phyloP scores from a whole-genome alignment of 2,113 vertebrate genomes.

The Myiozetetes cayanensis region DNA sequence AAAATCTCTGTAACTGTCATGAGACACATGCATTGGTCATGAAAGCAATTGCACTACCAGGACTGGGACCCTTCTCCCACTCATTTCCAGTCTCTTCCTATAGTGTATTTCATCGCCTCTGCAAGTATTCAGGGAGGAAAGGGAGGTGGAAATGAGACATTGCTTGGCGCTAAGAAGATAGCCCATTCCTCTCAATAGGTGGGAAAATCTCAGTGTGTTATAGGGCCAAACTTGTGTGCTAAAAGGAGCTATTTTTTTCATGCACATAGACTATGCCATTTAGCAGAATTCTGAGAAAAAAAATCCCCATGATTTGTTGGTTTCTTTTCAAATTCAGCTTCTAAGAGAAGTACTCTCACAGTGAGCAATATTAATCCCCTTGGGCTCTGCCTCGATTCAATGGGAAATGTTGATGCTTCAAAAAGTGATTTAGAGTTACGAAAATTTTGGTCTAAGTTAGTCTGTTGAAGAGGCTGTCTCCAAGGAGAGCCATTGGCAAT shows the following conservation, averaged over 20 bases:
- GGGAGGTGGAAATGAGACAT: not conserved
- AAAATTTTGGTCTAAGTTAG: not conserved
- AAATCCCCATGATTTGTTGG: not conserved
- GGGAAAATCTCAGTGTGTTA: not conserved
- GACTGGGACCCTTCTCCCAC: not conserved
- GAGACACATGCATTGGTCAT: rapidly evolving
- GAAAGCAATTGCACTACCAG: not conserved
- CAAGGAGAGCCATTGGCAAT: not conserved
- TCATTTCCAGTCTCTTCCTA: not conserved
- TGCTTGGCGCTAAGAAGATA: not conserved
- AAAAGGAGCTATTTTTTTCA: not conserved
- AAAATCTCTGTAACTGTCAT: not conserved
- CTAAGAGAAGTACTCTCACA: not conserved
- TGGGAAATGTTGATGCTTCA: not conserved
- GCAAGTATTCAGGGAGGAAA: not conserved
- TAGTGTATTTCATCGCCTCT: not conserved
- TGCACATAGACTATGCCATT: not conserved
- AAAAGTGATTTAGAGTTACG: not conserved
- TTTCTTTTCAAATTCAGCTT: not conserved
- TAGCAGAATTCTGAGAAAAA: not conserved
- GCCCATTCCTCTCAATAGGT: not conserved
- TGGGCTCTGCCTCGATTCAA: not conserved
- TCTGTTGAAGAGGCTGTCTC: not conserved
- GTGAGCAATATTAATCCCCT: not conserved
- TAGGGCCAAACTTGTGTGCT: not conserved